Base-by-base conservation (phyloP, 2,797 vertebrate genomes). In the Propithecus perrieri region DNA sequence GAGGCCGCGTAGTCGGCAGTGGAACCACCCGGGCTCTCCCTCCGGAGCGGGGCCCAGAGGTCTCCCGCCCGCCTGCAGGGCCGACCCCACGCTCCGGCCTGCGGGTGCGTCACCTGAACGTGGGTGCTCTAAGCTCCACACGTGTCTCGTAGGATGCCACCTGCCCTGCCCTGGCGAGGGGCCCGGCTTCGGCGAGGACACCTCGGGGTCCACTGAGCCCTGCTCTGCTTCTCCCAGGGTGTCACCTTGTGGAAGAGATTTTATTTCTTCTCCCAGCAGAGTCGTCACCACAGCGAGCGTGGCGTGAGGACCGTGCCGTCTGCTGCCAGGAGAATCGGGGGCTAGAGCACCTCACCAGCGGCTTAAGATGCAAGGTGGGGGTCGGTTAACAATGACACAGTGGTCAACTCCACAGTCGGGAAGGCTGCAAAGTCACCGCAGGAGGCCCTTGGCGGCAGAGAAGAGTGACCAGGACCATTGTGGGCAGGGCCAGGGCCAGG, bases 61-160 rank as follows among this genome's bases (percentile, higher is more conserved):
- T 0, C 12, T n/a, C 61, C 24, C 0, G 5, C 30, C 30, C 0
- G 8, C 85, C 17, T 0, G 8, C 4, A 11, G 74, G 53, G 12
- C 35, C 12, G 8, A 50, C 5, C 0, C 0, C 0, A 0, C 0
- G 1, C 9, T 7, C 2, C 0, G 38, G 61, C 30, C 59, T 59
- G 6, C 72, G 35, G 41, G 38, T 41, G 24, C 1, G 0, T 12
- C 69, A 0, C 0, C 0, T 33, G 61, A 46, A 15, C 0, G 0
- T 0, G 1, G 1, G 5, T 5, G 33, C 3, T 11, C 26, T 2
- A 38, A 18, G 33, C 26, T 14, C 50, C 48, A 61, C 14, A 13
- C 11, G 59, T 0, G 3, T 6, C n/a, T 33, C 1, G 1, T 17
- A 9, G 0, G 9, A 24, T 28, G 1, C 7, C 46, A 1, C 13